Evolutionary conservation across 2,113 vertebrate genomes (phyloP).

Genomic region (Tetrao urogallus): DNA sequence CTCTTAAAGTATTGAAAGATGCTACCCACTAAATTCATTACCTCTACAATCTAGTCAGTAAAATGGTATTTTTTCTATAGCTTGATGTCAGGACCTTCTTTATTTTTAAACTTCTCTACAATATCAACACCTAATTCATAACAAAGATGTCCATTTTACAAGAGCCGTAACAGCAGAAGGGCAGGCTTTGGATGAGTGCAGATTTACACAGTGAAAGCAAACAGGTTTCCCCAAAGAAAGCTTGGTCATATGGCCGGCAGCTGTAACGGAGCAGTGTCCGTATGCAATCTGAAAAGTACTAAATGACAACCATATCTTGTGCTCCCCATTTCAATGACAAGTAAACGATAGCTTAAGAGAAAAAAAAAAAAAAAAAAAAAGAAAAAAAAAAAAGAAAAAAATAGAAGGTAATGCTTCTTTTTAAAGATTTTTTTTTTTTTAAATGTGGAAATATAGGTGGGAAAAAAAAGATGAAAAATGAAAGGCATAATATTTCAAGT

Average conservation of each 20-base stretch:
- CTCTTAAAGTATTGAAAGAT: neutral
- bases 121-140: neutral
- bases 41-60: neutral
- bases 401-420: neutral
- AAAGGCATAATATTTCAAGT: neutral
- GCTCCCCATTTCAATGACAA: neutral
- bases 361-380: neutral
- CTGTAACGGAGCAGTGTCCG: constrained; percentile 29
- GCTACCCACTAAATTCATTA: neutral
- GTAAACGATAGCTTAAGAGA: neutral
- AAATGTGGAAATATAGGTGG: neutral
- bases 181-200: neutral
- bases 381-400: neutral
- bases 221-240: constrained; percentile 5
- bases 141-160: neutral
- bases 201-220: neutral
- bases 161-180: neutral
- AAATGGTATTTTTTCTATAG: neutral
- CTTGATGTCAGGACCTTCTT: neutral
- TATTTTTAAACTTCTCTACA: neutral
- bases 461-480: neutral
- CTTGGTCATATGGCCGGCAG: constrained; percentile 63
- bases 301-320: neutral
- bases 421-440: neutral
- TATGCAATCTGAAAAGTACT: constrained; percentile 15